phyloP scores from a whole-genome alignment of 1,140 invertebrate genomes.

The Carcinoscorpius rotundicauda region DNA sequence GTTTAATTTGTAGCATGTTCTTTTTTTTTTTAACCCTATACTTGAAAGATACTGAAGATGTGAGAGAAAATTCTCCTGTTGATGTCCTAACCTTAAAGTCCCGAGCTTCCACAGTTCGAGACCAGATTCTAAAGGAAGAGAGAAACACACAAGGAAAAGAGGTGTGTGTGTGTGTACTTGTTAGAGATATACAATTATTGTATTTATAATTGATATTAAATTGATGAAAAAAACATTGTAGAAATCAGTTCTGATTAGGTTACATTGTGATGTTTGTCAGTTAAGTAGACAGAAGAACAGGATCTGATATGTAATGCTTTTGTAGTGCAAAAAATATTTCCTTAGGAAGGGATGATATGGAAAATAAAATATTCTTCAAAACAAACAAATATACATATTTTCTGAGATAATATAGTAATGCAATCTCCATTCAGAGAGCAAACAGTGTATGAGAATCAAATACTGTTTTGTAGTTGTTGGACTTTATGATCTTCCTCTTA shows the following conservation, averaged over 20 bases:
- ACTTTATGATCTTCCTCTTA: too few species aligned
- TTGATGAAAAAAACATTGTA: too few species aligned
- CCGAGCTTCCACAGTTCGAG: conserved; percentile 68
- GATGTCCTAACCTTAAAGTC: conserved; percentile 73
- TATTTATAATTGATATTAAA: too few species aligned
- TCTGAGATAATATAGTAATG: too few species aligned
- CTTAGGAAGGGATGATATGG: too few species aligned
- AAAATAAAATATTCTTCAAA: too few species aligned
- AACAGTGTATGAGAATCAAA: too few species aligned
- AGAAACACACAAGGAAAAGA: conserved; percentile 34
- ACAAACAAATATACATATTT: too few species aligned
- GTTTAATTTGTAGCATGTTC: conserved; percentile 33
- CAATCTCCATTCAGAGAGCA: too few species aligned
- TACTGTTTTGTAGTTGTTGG: too few species aligned
- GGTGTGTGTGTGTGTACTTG: conserved; percentile 3
- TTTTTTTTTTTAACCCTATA: conserved; percentile 5
- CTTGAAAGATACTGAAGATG: conserved; percentile 11
- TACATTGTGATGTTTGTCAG: conserved; percentile 5
- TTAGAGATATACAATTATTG: too few species aligned
- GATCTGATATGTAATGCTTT: neutral
- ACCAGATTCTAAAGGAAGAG: conserved; percentile 66
- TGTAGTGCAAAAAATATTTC: too few species aligned
- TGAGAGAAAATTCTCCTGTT: conserved; percentile 51
- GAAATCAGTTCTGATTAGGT: neutral
- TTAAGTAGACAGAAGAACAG: neutral